Base-by-base conservation (phyloP, 2,797 vertebrate species). In the Oceanodroma leucorhoa region DNA sequence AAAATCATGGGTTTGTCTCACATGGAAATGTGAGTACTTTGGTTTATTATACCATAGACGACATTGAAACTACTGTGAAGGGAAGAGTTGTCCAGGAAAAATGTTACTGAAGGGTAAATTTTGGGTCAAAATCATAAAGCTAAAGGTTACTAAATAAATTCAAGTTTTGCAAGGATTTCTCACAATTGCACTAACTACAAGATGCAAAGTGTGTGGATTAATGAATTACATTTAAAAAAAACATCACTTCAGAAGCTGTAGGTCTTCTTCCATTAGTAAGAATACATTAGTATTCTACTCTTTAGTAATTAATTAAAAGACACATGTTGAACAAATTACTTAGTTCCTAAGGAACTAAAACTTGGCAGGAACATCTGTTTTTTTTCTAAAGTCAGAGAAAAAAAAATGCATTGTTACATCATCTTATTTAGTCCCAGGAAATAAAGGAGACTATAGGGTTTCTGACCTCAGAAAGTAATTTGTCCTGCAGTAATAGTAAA, bases 181-280 rank as follows among this genome's bases (percentile, higher is more conserved):
- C 27, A 51, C 30, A 78, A 34, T 51, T 83, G 38, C 14, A 40
- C 23, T 66, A 85, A 66, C 51, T 90, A 32, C 50, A 83, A 75
- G n/a, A 81, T 34, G 21, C 11, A 65, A 80, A 92, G 18, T 19
- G 4, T 62, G 26, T 67, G 23, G n/a, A 78, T 91, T 95, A 81
- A 91, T 94, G 43, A 88, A 93, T 77, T 75, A 15, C n/a, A 76
- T 87, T 87, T 86, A 14, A 88, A 80, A 27, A 94, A 93, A 92
- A 55, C 8, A 79, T 9, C 27, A 53, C 57, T 90, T 94, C 72
- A 65, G 75, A 91, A 87, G 26, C 43, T 53, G 23, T 61, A 83
- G 10, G 20, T 64, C 41, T 77, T 54, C 45, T 88, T 84, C 30
- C 38, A 40, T 83, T 85, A 50, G 23, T 76, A 86, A 75, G 40